A percentile compares a stretch with the other conserved stretches of the same genome.
These are phyloP conservation scores for Leptatherina wallacei DNA, from an alignment of 2,797 vertebrate species.

Conservation along the genomic window DNA sequence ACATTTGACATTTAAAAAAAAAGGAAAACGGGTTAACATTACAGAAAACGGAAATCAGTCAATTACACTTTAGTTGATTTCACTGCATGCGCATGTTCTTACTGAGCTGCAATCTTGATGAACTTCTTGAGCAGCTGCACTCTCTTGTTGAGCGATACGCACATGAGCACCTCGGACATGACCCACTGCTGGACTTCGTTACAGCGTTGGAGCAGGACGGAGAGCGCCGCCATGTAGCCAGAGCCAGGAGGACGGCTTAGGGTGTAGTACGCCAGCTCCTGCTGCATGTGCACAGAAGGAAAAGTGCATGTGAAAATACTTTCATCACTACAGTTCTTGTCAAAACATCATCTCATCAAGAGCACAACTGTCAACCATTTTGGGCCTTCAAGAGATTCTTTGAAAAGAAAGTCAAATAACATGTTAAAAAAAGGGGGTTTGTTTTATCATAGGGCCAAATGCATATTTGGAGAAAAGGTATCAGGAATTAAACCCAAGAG, in stretches of 20 bases:
- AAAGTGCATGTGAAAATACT: background rate
- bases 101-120: conserved; percentile 98
- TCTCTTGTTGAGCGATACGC: conserved; percentile 91
- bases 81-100: conserved; percentile 73
- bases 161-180: conserved; percentile 95
- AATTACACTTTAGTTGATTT: background rate
- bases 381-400: background rate
- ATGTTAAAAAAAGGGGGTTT: too few species aligned
- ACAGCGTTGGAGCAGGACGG: conserved; percentile 93
- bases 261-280: conserved; percentile 96
- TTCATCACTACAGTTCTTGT: background rate
- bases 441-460: background rate
- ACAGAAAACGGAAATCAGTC: background rate
- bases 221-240: conserved; percentile 90
- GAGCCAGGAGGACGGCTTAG: conserved; percentile 90
- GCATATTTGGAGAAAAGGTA: background rate
- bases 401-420: background rate
- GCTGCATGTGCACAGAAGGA: conserved; percentile 78
- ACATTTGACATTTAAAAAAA: conserved; percentile 8
- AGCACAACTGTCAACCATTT: too few species aligned
- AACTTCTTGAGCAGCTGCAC: conserved; percentile 98
- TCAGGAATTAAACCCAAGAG: background rate
- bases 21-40: background rate
- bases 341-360: background rate
- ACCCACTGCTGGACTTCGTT: conserved; percentile 99